phyloP scores from a whole-genome alignment of 1,140 invertebrate species.

The Apis mellifera region DNA sequence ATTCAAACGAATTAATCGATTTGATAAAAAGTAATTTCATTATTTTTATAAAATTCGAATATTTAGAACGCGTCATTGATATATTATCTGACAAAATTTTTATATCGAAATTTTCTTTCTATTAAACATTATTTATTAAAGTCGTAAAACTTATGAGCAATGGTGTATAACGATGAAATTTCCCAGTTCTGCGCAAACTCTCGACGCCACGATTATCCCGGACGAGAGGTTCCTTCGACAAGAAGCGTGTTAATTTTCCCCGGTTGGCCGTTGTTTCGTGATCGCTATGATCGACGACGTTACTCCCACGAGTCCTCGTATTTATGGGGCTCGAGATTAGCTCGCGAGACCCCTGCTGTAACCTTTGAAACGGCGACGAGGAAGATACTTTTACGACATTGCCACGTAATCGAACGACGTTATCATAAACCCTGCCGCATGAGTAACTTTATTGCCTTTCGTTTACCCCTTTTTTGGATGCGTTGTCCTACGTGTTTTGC shows the following conservation, averaged over 20 bases:
- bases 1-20: no score
- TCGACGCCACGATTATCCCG: constrained; percentile 36
- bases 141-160: no score
- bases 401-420: constrained; percentile 44
- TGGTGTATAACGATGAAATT: neutral
- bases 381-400: constrained; percentile 40
- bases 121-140: no score
- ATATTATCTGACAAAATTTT: no score
- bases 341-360: constrained; percentile 8
- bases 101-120: no score
- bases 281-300: constrained; percentile 33
- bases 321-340: constrained; percentile 52
- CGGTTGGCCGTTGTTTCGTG: constrained; percentile 3
- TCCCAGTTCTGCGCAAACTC: neutral
- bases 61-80: no score
- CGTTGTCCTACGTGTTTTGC: neutral
- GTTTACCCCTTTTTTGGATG: neutral
- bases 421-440: constrained; percentile 43
- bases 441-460: constrained; percentile 32
- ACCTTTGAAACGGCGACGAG: constrained; percentile 14
- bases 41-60: no score
- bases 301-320: constrained; percentile 43
- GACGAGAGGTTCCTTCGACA: constrained; percentile 30
- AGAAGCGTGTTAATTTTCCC: constrained; percentile 50
- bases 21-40: no score